Evolutionary conservation across 2,888 invertebrate genomes (phyloP).

Genomic region (Linnaemya vulpina): DNA sequence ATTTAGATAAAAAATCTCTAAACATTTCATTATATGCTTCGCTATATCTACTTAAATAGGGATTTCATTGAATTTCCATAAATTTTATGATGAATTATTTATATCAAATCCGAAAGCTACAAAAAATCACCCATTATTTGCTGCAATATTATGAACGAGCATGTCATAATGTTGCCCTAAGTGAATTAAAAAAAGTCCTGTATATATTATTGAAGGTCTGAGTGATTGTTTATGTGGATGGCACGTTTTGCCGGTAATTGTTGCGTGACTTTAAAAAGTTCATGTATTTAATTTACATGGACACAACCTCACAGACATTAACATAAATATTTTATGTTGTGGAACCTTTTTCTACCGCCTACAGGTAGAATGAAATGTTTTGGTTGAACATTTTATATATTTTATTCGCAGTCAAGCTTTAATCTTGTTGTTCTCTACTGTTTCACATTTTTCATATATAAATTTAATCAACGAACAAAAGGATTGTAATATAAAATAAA

Average conservation of each 20-base stretch:
- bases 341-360: conserved; percentile 32
- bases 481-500: not conserved
- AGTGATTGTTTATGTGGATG: conserved; percentile 42
- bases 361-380: conserved; percentile 39
- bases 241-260: conserved; percentile 74
- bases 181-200: not conserved
- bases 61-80: too few relatives aligned
- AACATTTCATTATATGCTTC: too few relatives aligned
- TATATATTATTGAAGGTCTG: not conserved
- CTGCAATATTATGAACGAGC: conserved; percentile 55
- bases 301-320: conserved; percentile 12
- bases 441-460: not conserved
- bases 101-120: too few relatives aligned
- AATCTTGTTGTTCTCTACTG: not conserved
- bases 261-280: conserved; percentile 80
- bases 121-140: not conserved
- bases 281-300: conserved; percentile 35
- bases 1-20: too few relatives aligned
- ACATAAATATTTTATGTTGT: conserved; percentile 43
- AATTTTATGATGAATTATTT: too few relatives aligned
- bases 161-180: conserved; percentile 64
- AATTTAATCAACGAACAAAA: too few relatives aligned
- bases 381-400: conserved; percentile 28
- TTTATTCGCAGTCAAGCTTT: not conserved
- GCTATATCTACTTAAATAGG: too few relatives aligned